Evolutionary conservation across 2,113 vertebrate genomes (phyloP), one percentile per base, ranked within the genome.

Genomic region (Gracilinanus agilis): DNA sequence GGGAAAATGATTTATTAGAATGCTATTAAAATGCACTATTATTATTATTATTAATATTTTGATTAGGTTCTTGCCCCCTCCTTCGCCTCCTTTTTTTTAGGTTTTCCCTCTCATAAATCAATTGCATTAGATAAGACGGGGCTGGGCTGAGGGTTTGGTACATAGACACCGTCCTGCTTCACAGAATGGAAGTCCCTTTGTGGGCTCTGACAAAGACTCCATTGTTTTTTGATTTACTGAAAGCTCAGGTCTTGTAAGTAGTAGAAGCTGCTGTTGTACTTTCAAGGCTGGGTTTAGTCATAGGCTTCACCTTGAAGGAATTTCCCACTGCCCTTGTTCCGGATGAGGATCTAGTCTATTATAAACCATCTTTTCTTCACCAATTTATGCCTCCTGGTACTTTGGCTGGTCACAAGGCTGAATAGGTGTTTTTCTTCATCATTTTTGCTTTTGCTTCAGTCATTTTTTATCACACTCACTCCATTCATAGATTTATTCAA

Each of bases 11-110:
- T 96, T 97, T 97, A 97, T 97, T 90, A 6, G 44, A 40, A 34
- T 58, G 29, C 94, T 91, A 93, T 95, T 96, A 97, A 53, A 96
- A 93, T 95, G 93, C 92, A 93, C 95, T 96, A 97, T 97, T 97
- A 97, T 96, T 97, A 97, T 96, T 97, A 97, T 95, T 96, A 96
- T 96, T 95, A 96, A 96, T 96, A 97, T 97, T 97, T 96, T 95
- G 90, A 83, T n/a, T 83, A 40, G 40, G n/a, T 40, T 40, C 19
- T n/a, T 40, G 67, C 67, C 67, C 67, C 67, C 19, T 49, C 49
- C 7, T 8, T 12, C 67, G 95, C 95, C 93, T 95, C 97, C 96
- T 94, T 91, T n/a, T 96, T 97, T 98, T 94, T 95, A 90, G 97
- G 92, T 89, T 96, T 97, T 96, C 94, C 90, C 92, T 96, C 96